Evolutionary conservation across 2,113 vertebrate genomes (phyloP), one percentile per base, ranked within the genome.

Genomic region (Morone chrysops): DNA sequence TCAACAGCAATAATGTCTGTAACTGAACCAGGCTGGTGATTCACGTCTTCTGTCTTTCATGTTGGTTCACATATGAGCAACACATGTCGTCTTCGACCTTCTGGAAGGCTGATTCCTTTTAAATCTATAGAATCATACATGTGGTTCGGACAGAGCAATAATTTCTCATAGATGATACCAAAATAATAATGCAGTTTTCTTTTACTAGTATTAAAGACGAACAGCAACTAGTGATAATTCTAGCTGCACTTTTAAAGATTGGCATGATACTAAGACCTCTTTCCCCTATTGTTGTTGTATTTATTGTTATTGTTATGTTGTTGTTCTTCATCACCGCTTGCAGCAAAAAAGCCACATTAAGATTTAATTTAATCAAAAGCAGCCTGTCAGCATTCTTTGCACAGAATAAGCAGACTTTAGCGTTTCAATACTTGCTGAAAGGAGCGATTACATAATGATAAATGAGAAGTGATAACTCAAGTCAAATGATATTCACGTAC

Each of bases 11-110:
- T 72, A 59, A 78, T 31, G 75, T 36, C 53, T 78, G 48, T 51
- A 69, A 80, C 5, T 73, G 40, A 75, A 91, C 81, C 59, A 80
- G 51, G 17, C 65, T 66, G 40, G 18, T 57, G 38, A 80, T 22
- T 70, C 68, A 68, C 2, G 11, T 62, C 9, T 25, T 40, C 12
- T 60, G 56, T 71, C 62, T 62, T 71, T 50, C 25, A 45, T 20
- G 59, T 22, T 40, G 63, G 43, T 51, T 70, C 36, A 45, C 85
- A 86, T 73, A 22, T 80, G 78, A 54, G 13, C 41, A 68, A 43
- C 86, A 84, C 6, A 72, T 81, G 69, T 60, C 68, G 8, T 10
- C 1, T 17, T 74, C 4, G n/a, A 31, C 38, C 2, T 75, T 54
- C 62, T 67, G 7, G 20, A 48, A 31, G 9, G 31, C 1, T 40